These are phyloP conservation scores for Amphiduros pacificus DNA, from an alignment of 2,888 invertebrate genomes.

Conservation along the genomic window DNA sequence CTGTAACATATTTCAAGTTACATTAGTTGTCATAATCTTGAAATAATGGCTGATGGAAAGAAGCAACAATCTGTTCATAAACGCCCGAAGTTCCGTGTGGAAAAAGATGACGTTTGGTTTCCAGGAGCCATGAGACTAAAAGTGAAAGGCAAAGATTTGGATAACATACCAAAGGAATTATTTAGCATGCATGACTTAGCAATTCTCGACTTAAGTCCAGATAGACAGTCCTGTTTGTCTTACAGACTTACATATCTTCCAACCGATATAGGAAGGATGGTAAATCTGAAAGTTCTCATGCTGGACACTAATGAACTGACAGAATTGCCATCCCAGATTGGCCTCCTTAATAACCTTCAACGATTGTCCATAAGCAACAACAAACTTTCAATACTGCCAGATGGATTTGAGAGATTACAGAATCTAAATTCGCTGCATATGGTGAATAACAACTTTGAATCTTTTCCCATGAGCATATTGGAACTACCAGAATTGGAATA, in stretches of 20 bases:
- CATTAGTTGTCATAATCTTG: too few species aligned
- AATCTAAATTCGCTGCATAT: conserved; percentile 51
- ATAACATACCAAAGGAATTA: conserved; percentile 43
- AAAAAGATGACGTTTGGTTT: conserved; percentile 47
- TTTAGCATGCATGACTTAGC: conserved; percentile 55
- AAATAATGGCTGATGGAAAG: too few species aligned
- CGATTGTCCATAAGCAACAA: conserved; percentile 57
- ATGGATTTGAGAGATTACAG: conserved; percentile 42
- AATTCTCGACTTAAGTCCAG: conserved; percentile 57
- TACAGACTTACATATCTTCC: conserved; percentile 51
- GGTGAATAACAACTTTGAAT: conserved; percentile 58
- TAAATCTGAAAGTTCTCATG: conserved; percentile 51
- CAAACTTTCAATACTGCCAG: conserved; percentile 42
- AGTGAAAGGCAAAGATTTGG: conserved; percentile 51
- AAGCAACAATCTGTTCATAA: too few species aligned
- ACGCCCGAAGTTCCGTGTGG: conserved; percentile 45
- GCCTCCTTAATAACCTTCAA: conserved; percentile 48
- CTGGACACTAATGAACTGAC: conserved; percentile 56
- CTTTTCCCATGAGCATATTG: conserved; percentile 50
- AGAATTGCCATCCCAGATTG: conserved; percentile 48
- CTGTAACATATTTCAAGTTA: too few species aligned
- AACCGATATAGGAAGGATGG: conserved; percentile 44
- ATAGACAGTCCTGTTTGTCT: conserved; percentile 54
- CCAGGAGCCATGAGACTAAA: conserved; percentile 50
- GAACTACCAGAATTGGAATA: conserved; percentile 49